A percentile compares a stretch with the other conserved stretches of the same genome.
phyloP scores from a whole-genome alignment of 35 echinoderm and acorn worm species.

The Apostichopus parvimensis region DNA sequence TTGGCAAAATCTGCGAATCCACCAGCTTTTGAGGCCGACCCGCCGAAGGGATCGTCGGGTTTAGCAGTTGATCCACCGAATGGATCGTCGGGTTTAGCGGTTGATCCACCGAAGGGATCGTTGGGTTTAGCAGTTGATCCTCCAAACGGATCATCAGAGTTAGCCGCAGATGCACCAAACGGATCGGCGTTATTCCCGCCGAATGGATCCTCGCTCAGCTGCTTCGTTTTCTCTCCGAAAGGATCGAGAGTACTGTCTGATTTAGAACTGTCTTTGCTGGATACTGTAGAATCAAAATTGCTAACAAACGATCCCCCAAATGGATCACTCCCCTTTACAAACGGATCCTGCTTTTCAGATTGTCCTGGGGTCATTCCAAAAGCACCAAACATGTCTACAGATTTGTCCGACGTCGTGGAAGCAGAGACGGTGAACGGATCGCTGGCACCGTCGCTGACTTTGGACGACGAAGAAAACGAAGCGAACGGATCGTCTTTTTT shows the following conservation, averaged over 20 bases:
- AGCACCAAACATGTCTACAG: slow-evolving; percentile 44
- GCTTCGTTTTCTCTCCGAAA: slow-evolving; percentile 25
- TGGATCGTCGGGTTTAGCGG: slow-evolving; percentile 42
- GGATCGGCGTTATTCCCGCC: slow-evolving; percentile 25
- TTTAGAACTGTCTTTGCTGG: slow-evolving; percentile 27
- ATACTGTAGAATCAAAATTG: slow-evolving; percentile 39
- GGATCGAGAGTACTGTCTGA: slow-evolving; percentile 57
- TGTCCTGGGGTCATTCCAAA: slow-evolving; percentile 38
- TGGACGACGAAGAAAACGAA: slow-evolving; percentile 22
- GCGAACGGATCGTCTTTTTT: slow-evolving; percentile 76
- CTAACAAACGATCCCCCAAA: slow-evolving; percentile 30
- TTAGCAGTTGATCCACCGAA: slow-evolving; percentile 41
- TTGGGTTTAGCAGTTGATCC: slow-evolving; percentile 14
- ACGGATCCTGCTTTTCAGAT: slow-evolving; percentile 65
- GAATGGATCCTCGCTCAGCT: slow-evolving; percentile 16
- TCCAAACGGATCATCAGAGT: slow-evolving; percentile 53
- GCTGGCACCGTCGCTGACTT: slow-evolving; percentile 21
- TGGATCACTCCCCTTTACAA: slow-evolving; percentile 57
- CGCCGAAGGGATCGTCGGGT: slow-evolving; percentile 42
- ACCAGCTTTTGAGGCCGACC: slow-evolving; percentile 45
- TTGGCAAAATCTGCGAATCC: slow-evolving; percentile 92
- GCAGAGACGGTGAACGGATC: slow-evolving; percentile 50
- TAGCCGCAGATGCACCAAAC: slow-evolving; percentile 27
- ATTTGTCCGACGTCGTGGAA: slow-evolving; percentile 35
- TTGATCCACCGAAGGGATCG: slow-evolving; percentile 32